Evolutionary conservation across 2,113 vertebrate genomes (phyloP), one percentile per base, ranked within the genome.

Genomic region (Trematocara zebra): DNA sequence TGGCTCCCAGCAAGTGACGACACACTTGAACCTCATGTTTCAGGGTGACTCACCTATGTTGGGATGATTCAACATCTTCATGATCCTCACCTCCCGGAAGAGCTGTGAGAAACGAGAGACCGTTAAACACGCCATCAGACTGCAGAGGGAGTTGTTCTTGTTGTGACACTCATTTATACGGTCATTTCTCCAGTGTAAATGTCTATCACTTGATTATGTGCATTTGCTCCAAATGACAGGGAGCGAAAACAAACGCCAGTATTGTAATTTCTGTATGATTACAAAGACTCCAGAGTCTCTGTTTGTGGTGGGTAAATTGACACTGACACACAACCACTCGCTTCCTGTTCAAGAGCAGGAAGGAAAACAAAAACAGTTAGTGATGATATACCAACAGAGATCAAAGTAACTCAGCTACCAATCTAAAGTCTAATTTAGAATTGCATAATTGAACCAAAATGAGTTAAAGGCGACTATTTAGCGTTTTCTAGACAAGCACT

Each of bases 11-110:
- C 11, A 49, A 52, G 74, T 56, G 85, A 83, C 3, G 14, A 59
- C 52, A 49, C 47, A 69, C 42, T 74, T 12, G 35, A 40, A 52
- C 42, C 5, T 44, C 2, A 6, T 5, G 28, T 69, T 84, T 80
- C 15, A 49, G 44, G 11, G 3, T 78, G 52, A 91, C 97, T 98
- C 94, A 99, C 98, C 98, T 95, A 98, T 98, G 94, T 99, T 99
- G 84, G 98, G 98, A 90, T 99, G 98, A 96, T 98, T 99, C 94
- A 99, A 92, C 91, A 98, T 95, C 95, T 99, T 98, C 98, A 99
- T 99, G 93, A 99, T 99, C 92, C 98, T 96, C 88, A 99, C 98
- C 95, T 99, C 98, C 47, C 98, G 96, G 94, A 98, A 99, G 11
- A 99, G 97, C 98, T 99, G 94, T 49, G 7, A 72, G 18, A 89